Evolutionary conservation across 2,113 vertebrate genomes (phyloP).

Genomic region (Plecotus auritus): DNA sequence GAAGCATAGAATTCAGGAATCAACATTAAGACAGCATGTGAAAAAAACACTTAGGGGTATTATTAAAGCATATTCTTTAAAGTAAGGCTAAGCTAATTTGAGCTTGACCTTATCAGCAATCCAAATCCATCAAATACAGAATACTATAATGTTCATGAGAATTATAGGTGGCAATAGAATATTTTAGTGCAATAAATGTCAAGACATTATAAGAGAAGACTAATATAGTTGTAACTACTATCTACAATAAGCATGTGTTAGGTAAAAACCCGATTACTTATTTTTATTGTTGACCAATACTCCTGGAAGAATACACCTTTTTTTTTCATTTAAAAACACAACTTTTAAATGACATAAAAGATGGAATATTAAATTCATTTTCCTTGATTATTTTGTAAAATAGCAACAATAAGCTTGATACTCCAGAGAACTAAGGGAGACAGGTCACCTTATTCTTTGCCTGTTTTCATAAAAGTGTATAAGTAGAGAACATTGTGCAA

Average conservation of each 20-base stretch:
- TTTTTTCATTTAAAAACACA: neutral
- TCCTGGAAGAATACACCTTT: neutral
- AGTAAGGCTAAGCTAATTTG: slow-evolving; percentile 4
- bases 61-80: neutral
- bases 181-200: neutral
- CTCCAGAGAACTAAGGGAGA: neutral
- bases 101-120: neutral
- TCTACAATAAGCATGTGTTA: neutral
- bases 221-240: neutral
- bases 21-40: neutral
- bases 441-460: neutral
- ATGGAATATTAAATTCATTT: neutral
- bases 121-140: neutral
- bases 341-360: neutral
- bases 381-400: neutral
- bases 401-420: neutral
- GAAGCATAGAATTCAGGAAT: neutral
- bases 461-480: neutral
- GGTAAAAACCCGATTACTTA: neutral
- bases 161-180: neutral
- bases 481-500: neutral
- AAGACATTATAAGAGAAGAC: neutral
- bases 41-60: neutral
- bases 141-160: neutral
- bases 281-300: neutral